Conservation (phyloP, 2,113 vertebrate species). For the Caranx melampygus region DNA sequence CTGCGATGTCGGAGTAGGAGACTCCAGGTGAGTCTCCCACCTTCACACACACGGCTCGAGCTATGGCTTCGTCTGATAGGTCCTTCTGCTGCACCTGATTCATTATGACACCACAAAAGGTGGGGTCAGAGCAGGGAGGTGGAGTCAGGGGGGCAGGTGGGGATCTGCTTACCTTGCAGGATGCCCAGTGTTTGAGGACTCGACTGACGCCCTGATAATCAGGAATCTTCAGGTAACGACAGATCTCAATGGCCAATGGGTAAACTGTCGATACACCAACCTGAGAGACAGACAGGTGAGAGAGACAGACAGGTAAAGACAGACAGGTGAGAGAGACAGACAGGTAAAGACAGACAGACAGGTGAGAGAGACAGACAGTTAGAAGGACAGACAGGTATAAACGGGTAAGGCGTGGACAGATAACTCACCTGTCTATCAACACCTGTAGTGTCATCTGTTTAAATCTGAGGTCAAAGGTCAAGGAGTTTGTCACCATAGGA, state of each 20-base stretch:
- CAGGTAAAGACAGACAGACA: background rate
- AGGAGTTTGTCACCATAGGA: slow-evolving; percentile 31
- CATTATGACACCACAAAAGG: background rate
- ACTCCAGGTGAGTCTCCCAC: slow-evolving; percentile 93
- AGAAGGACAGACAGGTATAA: too few species aligned
- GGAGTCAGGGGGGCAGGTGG: background rate
- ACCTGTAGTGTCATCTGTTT: slow-evolving; percentile 94
- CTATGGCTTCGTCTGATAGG: slow-evolving; percentile 91
- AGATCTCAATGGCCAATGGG: slow-evolving; percentile 92
- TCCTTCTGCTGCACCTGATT: slow-evolving; percentile 91
- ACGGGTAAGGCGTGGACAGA: too few species aligned
- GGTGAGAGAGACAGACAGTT: too few species aligned
- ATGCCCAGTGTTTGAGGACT: slow-evolving; percentile 96
- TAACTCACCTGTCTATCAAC: slow-evolving; percentile 83
- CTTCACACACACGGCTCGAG: slow-evolving; percentile 90
- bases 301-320: background rate
- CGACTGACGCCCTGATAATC: slow-evolving; percentile 95
- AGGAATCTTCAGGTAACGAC: slow-evolving; percentile 92
- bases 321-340: too few species aligned
- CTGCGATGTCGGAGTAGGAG: slow-evolving; percentile 94
- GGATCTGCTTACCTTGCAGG: slow-evolving; percentile 88
- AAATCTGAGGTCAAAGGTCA: slow-evolving; percentile 84
- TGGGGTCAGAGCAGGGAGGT: background rate
- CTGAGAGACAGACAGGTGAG: slow-evolving; percentile 72
- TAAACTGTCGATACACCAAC: slow-evolving; percentile 93